Percentiles rank a stretch among this genome's conserved stretches.
These are phyloP conservation scores for Idaea biselata DNA, from an alignment of 2,888 invertebrate species.

Conservation along the genomic window DNA sequence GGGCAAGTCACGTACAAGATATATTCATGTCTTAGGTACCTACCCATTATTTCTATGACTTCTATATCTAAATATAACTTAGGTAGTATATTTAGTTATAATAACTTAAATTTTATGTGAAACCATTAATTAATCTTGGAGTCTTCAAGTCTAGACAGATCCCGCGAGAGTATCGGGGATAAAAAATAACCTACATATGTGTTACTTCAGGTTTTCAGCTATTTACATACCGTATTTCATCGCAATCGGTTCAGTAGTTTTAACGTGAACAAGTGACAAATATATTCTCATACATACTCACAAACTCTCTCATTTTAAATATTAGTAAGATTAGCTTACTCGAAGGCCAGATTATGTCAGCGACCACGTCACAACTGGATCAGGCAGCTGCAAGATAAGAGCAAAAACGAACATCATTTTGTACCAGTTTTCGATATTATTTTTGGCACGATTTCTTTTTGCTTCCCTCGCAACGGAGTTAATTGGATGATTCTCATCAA, in stretches of 20 bases:
- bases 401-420: constrained; percentile 19
- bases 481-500: neutral
- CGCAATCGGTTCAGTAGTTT: neutral
- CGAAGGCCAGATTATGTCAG: constrained; percentile 55
- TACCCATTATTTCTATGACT: no score
- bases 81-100: no score
- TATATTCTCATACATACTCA: neutral
- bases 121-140: no score
- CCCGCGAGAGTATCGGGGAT: no score
- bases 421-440: constrained; percentile 24
- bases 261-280: neutral
- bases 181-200: no score
- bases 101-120: no score
- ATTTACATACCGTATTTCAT: no score
- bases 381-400: constrained; percentile 30
- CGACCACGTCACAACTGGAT: constrained; percentile 40
- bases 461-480: neutral
- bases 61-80: no score
- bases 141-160: no score
- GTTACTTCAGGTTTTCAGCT: no score
- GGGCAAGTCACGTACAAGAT: no score
- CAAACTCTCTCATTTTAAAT: neutral
- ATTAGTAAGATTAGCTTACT: neutral
- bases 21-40: no score
- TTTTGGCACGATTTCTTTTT: constrained; percentile 9